These are phyloP conservation scores for Idris sp. DNA, from an alignment of 1,140 invertebrate genomes.

Conservation along the genomic window DNA sequence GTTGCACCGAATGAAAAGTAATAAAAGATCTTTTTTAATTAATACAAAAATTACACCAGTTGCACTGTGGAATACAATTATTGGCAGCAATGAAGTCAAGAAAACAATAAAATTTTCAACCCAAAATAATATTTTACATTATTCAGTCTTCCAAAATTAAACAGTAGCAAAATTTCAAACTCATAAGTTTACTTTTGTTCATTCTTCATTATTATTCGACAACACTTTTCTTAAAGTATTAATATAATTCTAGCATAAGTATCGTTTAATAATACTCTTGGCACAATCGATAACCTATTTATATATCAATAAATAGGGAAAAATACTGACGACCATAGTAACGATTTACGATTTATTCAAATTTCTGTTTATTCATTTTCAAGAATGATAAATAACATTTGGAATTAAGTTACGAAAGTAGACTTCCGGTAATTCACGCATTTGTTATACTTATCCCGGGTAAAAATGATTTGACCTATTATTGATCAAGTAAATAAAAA, in stretches of 20 bases:
- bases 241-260: slow-evolving; percentile 46
- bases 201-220: too few species aligned
- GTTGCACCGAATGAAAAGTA: slow-evolving; percentile 35
- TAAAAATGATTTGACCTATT: slow-evolving; percentile 8
- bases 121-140: too few species aligned
- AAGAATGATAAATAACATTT: slow-evolving; percentile 47
- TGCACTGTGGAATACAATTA: slow-evolving; percentile 44
- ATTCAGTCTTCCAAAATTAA: too few species aligned
- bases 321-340: slow-evolving; percentile 57
- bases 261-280: slow-evolving; percentile 60
- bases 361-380: slow-evolving; percentile 15
- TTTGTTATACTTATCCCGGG: slow-evolving; percentile 7
- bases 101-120: slow-evolving; percentile 8
- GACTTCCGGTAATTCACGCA: slow-evolving; percentile 20
- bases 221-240: slow-evolving; percentile 27
- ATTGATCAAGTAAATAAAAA: too few species aligned
- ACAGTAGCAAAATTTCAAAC: too few species aligned
- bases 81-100: slow-evolving; percentile 45
- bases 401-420: slow-evolving; percentile 17
- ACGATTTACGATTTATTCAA: slow-evolving; percentile 32
- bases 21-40: slow-evolving; percentile 34
- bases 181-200: too few species aligned
- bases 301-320: slow-evolving; percentile 53
- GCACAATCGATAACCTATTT: slow-evolving; percentile 54
- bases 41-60: slow-evolving; percentile 31